Conservation (phyloP, 37 sponge, comb jelly and placozoan species). For the Tethya wilhelma region DNA sequence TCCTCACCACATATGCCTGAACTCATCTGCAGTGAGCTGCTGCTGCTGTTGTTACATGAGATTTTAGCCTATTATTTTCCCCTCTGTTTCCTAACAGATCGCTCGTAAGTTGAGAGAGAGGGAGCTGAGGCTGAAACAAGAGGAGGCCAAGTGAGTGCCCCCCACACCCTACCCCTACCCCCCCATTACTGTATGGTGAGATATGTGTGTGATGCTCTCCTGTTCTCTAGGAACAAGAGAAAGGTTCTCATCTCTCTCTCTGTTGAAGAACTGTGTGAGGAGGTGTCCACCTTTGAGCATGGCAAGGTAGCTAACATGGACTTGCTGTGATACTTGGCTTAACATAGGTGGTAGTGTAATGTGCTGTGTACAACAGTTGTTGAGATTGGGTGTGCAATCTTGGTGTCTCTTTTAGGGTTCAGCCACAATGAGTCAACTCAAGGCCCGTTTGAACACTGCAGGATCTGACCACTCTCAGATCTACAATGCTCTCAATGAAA, state of each 20-base stretch:
- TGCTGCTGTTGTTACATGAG: neutral
- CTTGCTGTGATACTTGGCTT: constrained; percentile 1
- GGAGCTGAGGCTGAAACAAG: constrained; percentile 15
- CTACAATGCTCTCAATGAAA: constrained; percentile 52
- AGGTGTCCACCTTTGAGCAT: constrained; percentile 50
- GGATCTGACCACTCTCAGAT: constrained; percentile 7
- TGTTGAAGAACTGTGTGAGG: constrained; percentile 36
- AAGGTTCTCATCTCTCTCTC: constrained; percentile 23
- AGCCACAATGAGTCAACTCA: constrained; percentile 11
- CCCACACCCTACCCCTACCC: neutral
- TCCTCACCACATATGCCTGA: too few species aligned
- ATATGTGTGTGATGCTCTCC: constrained; percentile 12
- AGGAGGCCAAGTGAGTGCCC: constrained; percentile 7
- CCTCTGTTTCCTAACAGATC: too few species aligned
- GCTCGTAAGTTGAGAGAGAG: constrained; percentile 30
- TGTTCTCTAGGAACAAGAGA: neutral
- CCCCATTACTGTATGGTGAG: neutral
- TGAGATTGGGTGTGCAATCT: too few species aligned
- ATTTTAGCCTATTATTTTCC: neutral
- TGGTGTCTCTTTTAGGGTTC: too few species aligned
- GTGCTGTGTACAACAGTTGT: too few species aligned
- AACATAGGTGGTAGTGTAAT: neutral
- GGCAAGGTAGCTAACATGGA: constrained; percentile 61
- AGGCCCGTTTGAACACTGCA: constrained; percentile 11
- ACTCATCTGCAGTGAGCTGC: neutral